Conservation (phyloP, 2,113 vertebrate species). For the Elaphurus davidianus region DNA sequence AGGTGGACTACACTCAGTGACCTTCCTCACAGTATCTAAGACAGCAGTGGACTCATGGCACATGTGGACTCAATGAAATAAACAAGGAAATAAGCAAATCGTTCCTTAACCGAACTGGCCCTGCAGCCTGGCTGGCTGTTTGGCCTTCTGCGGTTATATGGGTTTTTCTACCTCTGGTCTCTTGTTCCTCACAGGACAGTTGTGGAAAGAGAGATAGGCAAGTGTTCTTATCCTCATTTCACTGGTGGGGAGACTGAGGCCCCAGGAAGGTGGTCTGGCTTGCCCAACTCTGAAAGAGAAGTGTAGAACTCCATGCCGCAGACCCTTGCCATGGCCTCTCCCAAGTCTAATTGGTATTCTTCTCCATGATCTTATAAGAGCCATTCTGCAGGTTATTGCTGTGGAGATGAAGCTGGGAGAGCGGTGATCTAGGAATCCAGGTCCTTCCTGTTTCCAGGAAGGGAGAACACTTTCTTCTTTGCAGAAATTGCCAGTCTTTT, state of each 20-base stretch:
- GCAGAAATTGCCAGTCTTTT: background rate
- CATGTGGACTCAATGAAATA: background rate
- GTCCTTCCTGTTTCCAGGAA: background rate
- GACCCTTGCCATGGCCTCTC: background rate
- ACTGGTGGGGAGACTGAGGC: background rate
- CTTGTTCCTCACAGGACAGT: background rate
- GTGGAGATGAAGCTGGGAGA: fast-evolving
- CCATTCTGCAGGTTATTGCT: background rate
- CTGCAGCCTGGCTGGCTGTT: background rate
- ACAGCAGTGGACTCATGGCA: background rate
- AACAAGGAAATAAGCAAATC: background rate
- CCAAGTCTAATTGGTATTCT: fast-evolving
- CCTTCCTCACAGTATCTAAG: background rate
- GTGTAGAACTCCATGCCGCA: fast-evolving
- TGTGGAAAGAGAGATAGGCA: background rate
- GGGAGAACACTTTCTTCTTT: background rate
- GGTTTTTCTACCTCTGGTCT: background rate
- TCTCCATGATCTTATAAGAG: background rate
- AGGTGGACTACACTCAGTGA: background rate
- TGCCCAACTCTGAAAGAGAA: background rate
- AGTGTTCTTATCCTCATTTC: background rate
- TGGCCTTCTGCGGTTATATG: fast-evolving
- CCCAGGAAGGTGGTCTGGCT: background rate
- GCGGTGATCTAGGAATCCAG: background rate
- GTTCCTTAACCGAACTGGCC: fast-evolving